Evolutionary conservation across 2,888 invertebrate genomes (phyloP), one percentile per base, ranked within the genome.

Genomic region (Cryptocheilus praepositus): DNA sequence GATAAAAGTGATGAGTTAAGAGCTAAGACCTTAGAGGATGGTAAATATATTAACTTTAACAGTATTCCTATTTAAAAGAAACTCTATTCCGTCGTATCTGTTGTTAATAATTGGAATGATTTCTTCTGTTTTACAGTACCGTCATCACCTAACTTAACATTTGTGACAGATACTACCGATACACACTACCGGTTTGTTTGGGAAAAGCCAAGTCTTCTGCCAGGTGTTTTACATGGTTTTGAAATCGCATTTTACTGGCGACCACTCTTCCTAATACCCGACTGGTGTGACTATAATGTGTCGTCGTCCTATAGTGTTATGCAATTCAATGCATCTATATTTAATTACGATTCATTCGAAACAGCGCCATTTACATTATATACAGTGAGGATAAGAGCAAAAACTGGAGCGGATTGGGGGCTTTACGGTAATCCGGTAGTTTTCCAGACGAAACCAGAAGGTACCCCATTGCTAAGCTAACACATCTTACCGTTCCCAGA

Each of bases 391-490:
- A 83, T 88, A n/a, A 67, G 67, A 59, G 87, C 86, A 1, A 73
- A 60, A 55, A 88, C 88, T 43, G 58, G 57, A 0, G 84, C 81
- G 16, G 88, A 85, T 62, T 84, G 81, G 83, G 79, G 85, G 28
- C 74, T 68, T 44, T 76, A 58, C 15, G 81, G 83, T 61, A 57
- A 67, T 3, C 28, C 49, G 1, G 44, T 74, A n/a, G 44, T 16
- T 7, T 81, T 83, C 59, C 18, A 54, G 18, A 86, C 79, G 0
- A 57, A 21, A 28, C 51, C 25, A 25, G 46, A 7, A 57, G 43
- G 68, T 68, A 68, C n/a, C n/a, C n/a, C 3, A 16, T 54, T 54
- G 36, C 7, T 1, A 36, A 36, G 18, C 16, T 49, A n/a, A n/a
- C n/a, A n/a, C n/a, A n/a, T n/a, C n/a, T n/a, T n/a, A n/a, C n/a